Conservation (phyloP, 2,797 vertebrate genomes). For the Acipenser oxyrinchus region DNA sequence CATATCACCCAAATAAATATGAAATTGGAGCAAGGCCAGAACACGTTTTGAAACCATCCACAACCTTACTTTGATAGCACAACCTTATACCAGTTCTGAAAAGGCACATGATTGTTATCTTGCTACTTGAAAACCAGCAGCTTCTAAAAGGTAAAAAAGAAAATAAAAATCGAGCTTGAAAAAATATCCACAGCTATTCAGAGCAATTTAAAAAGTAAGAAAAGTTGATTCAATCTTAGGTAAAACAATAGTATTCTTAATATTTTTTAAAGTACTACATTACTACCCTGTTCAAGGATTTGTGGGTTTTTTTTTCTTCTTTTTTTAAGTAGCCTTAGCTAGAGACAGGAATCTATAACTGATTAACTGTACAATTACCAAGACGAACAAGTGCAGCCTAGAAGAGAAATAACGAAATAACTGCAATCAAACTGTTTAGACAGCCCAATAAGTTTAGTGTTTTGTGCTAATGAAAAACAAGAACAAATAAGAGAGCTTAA, state of each 20-base stretch:
- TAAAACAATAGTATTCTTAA: too few relatives aligned
- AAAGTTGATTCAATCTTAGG: too few relatives aligned
- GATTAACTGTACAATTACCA: slow-evolving; percentile 9
- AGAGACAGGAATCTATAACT: slow-evolving; percentile 5
- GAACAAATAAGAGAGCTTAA: too few relatives aligned
- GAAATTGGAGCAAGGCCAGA: neutral
- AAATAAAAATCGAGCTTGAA: neutral
- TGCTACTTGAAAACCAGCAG: too few relatives aligned
- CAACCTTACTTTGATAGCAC: too few relatives aligned
- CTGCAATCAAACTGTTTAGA: neutral
- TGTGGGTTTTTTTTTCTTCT: too few relatives aligned
- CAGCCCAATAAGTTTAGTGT: slow-evolving; percentile 3
- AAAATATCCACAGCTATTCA: neutral
- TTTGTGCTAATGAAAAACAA: too few relatives aligned
- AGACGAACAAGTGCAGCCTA: slow-evolving; percentile 11
- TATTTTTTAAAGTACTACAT: too few relatives aligned
- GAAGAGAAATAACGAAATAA: neutral
- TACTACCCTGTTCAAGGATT: too few relatives aligned
- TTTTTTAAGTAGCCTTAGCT: neutral
- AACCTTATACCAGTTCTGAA: too few relatives aligned
- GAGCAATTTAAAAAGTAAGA: neutral
- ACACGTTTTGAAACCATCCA: too few relatives aligned
- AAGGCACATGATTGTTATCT: too few relatives aligned
- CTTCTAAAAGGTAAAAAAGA: neutral
- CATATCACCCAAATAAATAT: slow-evolving; percentile 1